These are phyloP conservation scores for Adelges cooleyi DNA, from an alignment of 1,140 invertebrate genomes.

Conservation along the genomic window DNA sequence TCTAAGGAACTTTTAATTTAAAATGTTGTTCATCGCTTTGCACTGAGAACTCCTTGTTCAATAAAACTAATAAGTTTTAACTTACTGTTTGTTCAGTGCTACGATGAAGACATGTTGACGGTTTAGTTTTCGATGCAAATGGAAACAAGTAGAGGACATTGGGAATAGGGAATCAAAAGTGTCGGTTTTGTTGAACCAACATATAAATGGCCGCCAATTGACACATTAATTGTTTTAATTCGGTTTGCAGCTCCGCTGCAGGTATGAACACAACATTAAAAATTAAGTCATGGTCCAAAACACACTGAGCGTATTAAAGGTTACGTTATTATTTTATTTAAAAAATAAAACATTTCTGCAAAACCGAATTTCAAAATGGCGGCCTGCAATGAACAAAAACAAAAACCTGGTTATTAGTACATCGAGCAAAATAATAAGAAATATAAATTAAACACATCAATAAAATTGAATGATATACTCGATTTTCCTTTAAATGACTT, in stretches of 20 bases:
- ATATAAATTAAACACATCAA: background rate
- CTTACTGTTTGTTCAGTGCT: constrained; percentile 27
- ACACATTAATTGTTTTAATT: constrained; percentile 18
- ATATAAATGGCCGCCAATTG: constrained; percentile 26
- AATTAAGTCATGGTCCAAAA: constrained; percentile 23
- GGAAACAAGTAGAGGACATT: background rate
- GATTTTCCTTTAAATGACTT: too few relatives aligned
- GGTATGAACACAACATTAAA: constrained; percentile 19
- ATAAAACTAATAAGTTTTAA: constrained; percentile 24
- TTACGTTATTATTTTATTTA: constrained; percentile 15
- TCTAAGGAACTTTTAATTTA: too few relatives aligned
- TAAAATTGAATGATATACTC: background rate
- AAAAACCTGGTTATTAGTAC: constrained; percentile 16
- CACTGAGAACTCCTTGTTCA: constrained; percentile 22
- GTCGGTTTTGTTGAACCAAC: constrained; percentile 12
- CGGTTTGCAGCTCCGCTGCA: constrained; percentile 26
- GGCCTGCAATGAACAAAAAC: constrained; percentile 27
- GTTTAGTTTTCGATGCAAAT: constrained; percentile 19
- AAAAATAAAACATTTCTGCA: constrained; percentile 22
- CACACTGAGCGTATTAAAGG: constrained; percentile 24
- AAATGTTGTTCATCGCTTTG: constrained; percentile 24
- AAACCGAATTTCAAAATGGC: constrained; percentile 29
- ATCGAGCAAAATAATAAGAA: background rate
- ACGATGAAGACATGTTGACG: constrained; percentile 22
- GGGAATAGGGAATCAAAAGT: constrained; percentile 10